Base-by-base conservation (phyloP, 2,113 vertebrate species). In the Hippocampus guttulatus region DNA sequence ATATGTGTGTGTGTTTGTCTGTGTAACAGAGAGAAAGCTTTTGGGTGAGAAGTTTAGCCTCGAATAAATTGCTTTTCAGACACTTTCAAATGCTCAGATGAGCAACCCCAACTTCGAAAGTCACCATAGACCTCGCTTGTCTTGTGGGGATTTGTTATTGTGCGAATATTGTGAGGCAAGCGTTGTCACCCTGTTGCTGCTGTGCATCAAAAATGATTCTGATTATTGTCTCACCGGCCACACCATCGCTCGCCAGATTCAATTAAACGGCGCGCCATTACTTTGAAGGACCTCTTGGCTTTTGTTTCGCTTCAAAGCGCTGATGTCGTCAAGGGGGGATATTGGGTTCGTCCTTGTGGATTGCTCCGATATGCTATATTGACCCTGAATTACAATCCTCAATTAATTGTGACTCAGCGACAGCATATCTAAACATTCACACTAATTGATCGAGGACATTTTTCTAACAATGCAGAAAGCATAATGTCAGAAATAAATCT, bases 61-160 rank as follows among this genome's bases (percentile, higher is more conserved):
- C 6, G 52, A 80, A 84, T 68, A 73, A 75, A 84, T 27, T 77
- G 40, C 57, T 61, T 68, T 55, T 5, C 47, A n/a, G 52, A 65
- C 25, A 49, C 27, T 73, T 76, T 47, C 67, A 16, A 68, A 67
- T 68, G 69, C 16, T 75, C n/a, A 11, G 40, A 71, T 61, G 43
- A 55, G 60, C 2, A 58, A 65, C 25, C 51, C 64, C 27, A 70
- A 40, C 43, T 76, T 70, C 25, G 33, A 64, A 27, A 72, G 15
- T 68, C 68, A 47, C 12, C 23, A 9, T 27, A 15, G 55, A 27
- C 27, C 27, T 8, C 58, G 20, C 27, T 33, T 30, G 16, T 20
- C 58, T 30, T 61, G 58, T 33, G 15, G 27, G 8, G 15, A 61
- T 61, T 20, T 16, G 11, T 61, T 16, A 61, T 2, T 9, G 27